Conservation (phyloP, 2,888 invertebrate species). For the Melikaiella ostensackeni region DNA sequence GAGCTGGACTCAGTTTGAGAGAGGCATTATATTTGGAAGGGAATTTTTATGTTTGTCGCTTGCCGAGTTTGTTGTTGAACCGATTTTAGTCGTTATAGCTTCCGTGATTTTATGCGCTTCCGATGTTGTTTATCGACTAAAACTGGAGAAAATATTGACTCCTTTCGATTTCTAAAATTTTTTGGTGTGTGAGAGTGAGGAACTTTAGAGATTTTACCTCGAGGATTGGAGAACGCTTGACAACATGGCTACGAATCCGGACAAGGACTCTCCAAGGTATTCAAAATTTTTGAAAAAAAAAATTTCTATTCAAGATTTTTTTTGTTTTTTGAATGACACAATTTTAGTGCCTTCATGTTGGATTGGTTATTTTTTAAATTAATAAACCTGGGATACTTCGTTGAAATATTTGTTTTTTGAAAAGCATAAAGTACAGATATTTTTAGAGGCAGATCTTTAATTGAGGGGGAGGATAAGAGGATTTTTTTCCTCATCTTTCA, state of each 20-base stretch:
- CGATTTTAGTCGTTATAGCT: conserved; percentile 21
- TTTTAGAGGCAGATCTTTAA: no score
- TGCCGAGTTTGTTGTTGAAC: conserved; percentile 22
- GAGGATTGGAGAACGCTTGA: conserved; percentile 4
- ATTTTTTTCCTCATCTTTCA: no score
- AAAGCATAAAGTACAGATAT: no score
- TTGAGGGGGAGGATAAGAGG: no score
- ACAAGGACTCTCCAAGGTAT: conserved; percentile 75
- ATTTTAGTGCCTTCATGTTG: no score
- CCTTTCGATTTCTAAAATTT: background rate
- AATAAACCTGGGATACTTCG: no score
- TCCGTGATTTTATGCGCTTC: conserved; percentile 9
- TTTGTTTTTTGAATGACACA: no score
- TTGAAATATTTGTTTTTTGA: no score
- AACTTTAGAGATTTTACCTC: conserved; percentile 6
- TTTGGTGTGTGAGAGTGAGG: conserved; percentile 10
- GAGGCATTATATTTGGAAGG: conserved; percentile 15
- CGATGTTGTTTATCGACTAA: background rate
- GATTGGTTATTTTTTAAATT: no score
- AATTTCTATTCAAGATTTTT: no score
- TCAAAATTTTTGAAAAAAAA: conserved; percentile 27
- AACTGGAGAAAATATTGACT: conserved; percentile 4
- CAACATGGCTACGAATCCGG: conserved; percentile 71
- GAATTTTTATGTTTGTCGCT: conserved; percentile 1
- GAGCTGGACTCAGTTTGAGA: conserved; percentile 7